Percentiles rank a stretch among this genome's conserved stretches.
These are phyloP conservation scores for Neomorphus geoffroyi DNA, from an alignment of 2,797 vertebrate species.

Conservation along the genomic window DNA sequence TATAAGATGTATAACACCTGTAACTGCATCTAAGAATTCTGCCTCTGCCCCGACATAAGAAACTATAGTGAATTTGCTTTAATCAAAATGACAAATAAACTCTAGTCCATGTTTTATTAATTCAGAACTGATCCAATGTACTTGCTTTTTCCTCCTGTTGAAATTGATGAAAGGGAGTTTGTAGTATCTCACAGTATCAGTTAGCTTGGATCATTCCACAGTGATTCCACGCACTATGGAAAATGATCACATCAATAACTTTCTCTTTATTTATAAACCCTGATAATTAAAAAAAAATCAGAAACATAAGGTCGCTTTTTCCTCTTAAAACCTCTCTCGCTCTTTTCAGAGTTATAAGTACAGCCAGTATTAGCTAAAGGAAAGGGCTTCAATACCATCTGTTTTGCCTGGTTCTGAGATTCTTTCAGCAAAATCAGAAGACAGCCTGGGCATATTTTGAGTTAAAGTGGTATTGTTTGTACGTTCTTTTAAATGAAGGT, in stretches of 20 bases:
- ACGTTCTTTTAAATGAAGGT: conserved; percentile 64
- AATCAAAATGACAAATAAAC: conserved; percentile 14
- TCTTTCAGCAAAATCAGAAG: conserved; percentile 48
- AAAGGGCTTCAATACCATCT: conserved; percentile 54
- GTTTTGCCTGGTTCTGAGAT: conserved; percentile 58
- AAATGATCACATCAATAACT: conserved; percentile 23
- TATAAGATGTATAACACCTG: neutral
- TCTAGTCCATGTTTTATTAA: neutral
- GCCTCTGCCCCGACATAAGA: neutral
- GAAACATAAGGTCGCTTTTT: conserved; percentile 10
- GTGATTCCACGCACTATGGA: neutral
- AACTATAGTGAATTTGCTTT: neutral
- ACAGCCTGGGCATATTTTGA: conserved; percentile 63
- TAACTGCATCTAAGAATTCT: neutral
- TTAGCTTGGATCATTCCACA: neutral
- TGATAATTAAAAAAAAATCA: neutral
- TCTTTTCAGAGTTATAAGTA: conserved; percentile 23
- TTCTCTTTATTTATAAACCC: conserved; percentile 3
- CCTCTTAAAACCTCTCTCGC: neutral
- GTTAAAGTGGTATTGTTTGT: conserved; percentile 67
- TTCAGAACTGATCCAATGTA: neutral
- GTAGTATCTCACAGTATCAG: neutral
- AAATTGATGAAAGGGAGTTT: neutral
- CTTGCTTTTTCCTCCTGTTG: neutral
- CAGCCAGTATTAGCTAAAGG: conserved; percentile 53